These are phyloP conservation scores for Aspidoscelis tigris DNA, from an alignment of 2,113 vertebrate genomes.

Conservation along the genomic window DNA sequence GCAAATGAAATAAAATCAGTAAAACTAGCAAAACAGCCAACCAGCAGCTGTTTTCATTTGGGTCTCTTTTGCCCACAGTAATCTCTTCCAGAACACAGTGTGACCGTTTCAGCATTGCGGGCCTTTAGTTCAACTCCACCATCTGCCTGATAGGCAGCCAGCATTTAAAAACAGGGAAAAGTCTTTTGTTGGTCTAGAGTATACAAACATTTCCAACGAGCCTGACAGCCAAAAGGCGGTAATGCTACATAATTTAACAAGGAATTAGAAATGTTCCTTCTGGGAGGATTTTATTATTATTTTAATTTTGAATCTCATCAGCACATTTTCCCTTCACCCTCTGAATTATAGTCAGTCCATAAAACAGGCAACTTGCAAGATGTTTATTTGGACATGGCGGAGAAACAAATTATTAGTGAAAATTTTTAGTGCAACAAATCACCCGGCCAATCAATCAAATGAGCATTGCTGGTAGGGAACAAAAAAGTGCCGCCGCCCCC, in stretches of 20 bases:
- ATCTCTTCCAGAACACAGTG: too few relatives aligned
- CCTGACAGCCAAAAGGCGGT: conserved; percentile 23
- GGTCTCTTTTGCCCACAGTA: too few relatives aligned
- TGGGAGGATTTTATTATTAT: conserved; percentile 29
- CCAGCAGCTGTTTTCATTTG: too few relatives aligned
- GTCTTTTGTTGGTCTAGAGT: neutral
- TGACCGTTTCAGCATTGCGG: too few relatives aligned
- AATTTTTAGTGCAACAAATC: conserved; percentile 42
- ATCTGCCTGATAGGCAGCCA: neutral
- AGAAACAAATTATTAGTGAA: conserved; percentile 29
- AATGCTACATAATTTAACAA: conserved; percentile 37
- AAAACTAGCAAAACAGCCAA: too few relatives aligned
- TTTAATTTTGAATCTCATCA: conserved; percentile 59
- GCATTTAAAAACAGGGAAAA: conserved; percentile 11
- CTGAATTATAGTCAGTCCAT: conserved; percentile 48
- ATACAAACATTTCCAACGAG: conserved; percentile 35
- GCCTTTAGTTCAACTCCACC: neutral
- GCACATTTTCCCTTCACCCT: conserved; percentile 27
- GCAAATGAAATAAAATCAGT: too few relatives aligned
- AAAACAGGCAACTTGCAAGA: conserved; percentile 48
- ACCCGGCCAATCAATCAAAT: conserved; percentile 43
- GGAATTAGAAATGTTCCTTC: conserved; percentile 49
- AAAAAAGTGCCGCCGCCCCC: conserved; percentile 6
- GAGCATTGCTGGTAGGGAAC: conserved; percentile 43
- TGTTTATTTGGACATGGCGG: conserved; percentile 42